These are phyloP conservation scores for Oreochromis grahami DNA, from an alignment of 2,797 vertebrate genomes.

Conservation along the genomic window DNA sequence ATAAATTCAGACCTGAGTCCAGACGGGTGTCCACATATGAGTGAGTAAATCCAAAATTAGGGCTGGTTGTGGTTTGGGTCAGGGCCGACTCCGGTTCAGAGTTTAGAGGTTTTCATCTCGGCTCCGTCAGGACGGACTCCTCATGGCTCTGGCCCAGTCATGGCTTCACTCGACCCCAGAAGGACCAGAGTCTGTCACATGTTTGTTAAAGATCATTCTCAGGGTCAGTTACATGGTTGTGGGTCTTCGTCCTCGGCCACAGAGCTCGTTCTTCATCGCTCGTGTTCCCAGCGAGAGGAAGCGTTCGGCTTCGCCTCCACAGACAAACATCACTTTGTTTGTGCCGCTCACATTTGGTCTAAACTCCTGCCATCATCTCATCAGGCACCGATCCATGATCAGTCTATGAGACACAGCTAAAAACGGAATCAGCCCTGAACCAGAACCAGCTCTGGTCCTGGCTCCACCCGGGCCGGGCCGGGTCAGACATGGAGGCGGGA, in stretches of 20 bases:
- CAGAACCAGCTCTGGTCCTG: not conserved
- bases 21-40: not conserved
- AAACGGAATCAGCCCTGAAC: not conserved
- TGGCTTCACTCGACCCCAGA: not conserved
- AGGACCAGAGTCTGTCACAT: not conserved
- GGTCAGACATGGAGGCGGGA: constrained; percentile 71
- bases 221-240: not conserved
- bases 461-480: fast-evolving
- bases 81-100: not conserved
- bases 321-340: not conserved
- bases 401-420: not conserved
- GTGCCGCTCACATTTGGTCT: not conserved
- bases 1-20: not conserved
- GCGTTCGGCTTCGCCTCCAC: not conserved
- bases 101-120: not conserved
- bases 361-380: not conserved
- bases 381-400: not conserved
- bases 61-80: not conserved
- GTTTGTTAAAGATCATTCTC: not conserved
- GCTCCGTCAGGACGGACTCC: not conserved
- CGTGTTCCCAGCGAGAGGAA: not conserved
- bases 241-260: not conserved
- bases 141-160: not conserved
- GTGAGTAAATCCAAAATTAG: not conserved
- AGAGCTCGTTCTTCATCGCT: not conserved